Base-by-base conservation (phyloP, 53 echinoderm and acorn worm genomes). In the Temnopleurus reevesii region DNA sequence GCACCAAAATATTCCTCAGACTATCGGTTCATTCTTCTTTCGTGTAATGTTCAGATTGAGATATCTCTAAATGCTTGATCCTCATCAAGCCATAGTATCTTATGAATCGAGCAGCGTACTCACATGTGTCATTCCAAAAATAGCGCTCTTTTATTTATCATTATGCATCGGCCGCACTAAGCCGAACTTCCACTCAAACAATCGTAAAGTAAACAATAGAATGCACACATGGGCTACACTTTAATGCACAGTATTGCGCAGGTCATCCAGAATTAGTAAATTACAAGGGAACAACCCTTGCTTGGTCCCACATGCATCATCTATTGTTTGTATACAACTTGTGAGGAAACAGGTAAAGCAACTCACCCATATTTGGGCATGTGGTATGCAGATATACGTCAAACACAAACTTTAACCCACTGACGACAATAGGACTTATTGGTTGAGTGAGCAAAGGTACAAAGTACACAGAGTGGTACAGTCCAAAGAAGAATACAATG, bases 281-380 rank as follows among this genome's bases (percentile, higher is more conserved):
- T 61, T 29, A 17, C 12, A 56, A 61, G 34, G 61, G 61, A 31
- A 61, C 59, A 59, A n/a, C 59, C 61, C 33, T 15, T 63, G 63
- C 63, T 34, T 34, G 34, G 63, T 63, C 63, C 63, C 63, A 15
- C 9, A 59, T 59, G 12, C 3, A 9, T 12, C 33, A 61, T 61
- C 34, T 21, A 61, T 34, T 63, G 63, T 63, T 63, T 63, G 63
- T 63, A 63, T 63, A 63, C 63, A 63, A 63, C 17, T 33, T 63
- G 33, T 63, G 0, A 34, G 18, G 63, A 63, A 23, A 30, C 31
- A 5, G 63, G 63, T 63, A 34, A 34, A 63, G 63, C 63, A 30
- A 5, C 63, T 63, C 35, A 33, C 31, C 63, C 63, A 63, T 63
- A 63, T 63, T 33, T 63, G 63, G 63, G 33, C 31, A 63, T 34